Evolutionary conservation across 53 echinoderm and acorn worm genomes (phyloP), one percentile per base, ranked within the genome.

Genomic region (Apostichopus leukothele): DNA sequence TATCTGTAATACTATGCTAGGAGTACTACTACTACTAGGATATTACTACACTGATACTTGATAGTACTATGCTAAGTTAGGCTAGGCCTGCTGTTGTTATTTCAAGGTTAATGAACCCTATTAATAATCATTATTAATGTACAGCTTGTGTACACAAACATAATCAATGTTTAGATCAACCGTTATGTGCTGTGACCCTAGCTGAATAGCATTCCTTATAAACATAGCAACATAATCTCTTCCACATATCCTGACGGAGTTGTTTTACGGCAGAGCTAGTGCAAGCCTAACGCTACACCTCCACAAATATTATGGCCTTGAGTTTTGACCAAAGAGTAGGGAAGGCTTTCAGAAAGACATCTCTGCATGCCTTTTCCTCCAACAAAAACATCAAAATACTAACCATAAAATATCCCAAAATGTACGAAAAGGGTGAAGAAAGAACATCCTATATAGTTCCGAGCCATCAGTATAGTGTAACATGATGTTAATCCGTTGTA

Each of bases 391-490:
- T 1, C 11, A 59, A 81, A 81, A 59, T 53, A 81, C 81, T 81
- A 55, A 81, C 81, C 81, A 57, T 10, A 81, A 52, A 81, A 81
- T 59, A 81, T 59, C 60, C 55, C 22, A 16, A 81, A 53, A 81
- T 81, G 81, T 59, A 81, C 53, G 59, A 59, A 19, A 55, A 81
- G 54, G 81, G 59, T 52, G 55, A 22, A 53, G 59, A 81, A 81
- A 54, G 55, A 81, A 59, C 81, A 81, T 54, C 53, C 55, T 81
- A 81, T 21, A 81, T 22, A 81, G 59, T 81, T 52, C 81, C 81
- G 60, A 51, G 81, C 81, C 81, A 81, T 81, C 81, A 81, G 81
- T 54, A 55, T n/a, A 59, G 55, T 81, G 81, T 81, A 81, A 81
- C 81, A 81, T 81, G 81, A 52, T 81, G 81, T 55, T 55, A 81